Evolutionary conservation across 1,140 invertebrate species (phyloP).

Genomic region (Octopus bimaculoides): DNA sequence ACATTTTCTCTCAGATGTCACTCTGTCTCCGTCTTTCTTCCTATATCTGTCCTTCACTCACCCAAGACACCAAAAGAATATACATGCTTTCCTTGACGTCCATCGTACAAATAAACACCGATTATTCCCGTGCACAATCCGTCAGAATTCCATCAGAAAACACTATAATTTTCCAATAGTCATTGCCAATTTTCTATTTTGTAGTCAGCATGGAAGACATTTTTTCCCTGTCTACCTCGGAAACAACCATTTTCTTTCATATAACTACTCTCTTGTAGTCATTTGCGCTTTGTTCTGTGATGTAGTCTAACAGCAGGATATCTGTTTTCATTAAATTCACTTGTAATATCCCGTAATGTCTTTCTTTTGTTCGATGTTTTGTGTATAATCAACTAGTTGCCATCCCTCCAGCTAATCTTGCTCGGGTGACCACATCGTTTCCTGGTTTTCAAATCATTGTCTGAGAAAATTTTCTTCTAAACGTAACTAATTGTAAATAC

Average conservation of each 20-base stretch:
- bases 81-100: too few relatives aligned
- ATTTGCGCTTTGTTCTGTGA: background rate
- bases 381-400: background rate
- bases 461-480: slow-evolving; percentile 10
- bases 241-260: background rate
- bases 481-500: slow-evolving; percentile 12
- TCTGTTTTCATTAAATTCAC: slow-evolving; percentile 13
- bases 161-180: too few relatives aligned
- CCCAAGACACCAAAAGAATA: too few relatives aligned
- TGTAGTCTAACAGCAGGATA: background rate
- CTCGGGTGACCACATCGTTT: slow-evolving; percentile 6
- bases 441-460: slow-evolving; percentile 5
- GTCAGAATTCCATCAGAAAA: too few relatives aligned
- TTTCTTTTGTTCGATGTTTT: background rate
- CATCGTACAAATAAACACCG: too few relatives aligned
- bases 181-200: too few relatives aligned
- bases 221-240: too few relatives aligned
- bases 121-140: too few relatives aligned
- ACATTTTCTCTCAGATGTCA: too few relatives aligned
- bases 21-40: too few relatives aligned
- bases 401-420: background rate
- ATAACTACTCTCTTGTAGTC: background rate
- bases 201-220: too few relatives aligned
- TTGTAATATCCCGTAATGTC: background rate
- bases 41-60: too few relatives aligned